These are phyloP conservation scores for Megalops cyprinoides DNA, from an alignment of 2,797 vertebrate genomes.

Conservation along the genomic window DNA sequence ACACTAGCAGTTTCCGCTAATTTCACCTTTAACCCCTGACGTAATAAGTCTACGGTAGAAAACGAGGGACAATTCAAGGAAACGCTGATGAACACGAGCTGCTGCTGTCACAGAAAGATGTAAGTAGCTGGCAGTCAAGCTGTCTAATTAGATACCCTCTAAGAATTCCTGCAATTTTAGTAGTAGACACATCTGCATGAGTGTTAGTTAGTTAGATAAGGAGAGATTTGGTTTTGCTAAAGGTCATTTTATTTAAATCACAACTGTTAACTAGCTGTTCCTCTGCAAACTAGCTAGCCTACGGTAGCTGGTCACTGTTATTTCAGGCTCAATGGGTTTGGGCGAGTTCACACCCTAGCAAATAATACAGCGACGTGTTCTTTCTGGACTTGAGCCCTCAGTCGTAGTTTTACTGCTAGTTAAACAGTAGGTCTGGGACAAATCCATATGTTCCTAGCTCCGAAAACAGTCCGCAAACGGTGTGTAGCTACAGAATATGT, in stretches of 20 bases:
- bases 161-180: background rate
- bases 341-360: too few relatives aligned
- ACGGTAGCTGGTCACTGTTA: background rate
- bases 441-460: background rate
- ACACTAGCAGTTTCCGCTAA: constrained; percentile 17
- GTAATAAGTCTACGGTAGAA: constrained; percentile 60
- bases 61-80: constrained; percentile 15
- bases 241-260: background rate
- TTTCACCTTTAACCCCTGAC: constrained; percentile 60
- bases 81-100: constrained; percentile 27
- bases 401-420: background rate
- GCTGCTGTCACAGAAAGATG: background rate
- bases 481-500: background rate
- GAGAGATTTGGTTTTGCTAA: background rate
- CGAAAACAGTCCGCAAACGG: background rate
- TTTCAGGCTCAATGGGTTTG: background rate
- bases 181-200: background rate
- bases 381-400: too few relatives aligned
- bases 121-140: constrained; percentile 10
- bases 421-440: background rate
- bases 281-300: background rate
- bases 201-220: background rate
- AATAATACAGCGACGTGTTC: too few relatives aligned
- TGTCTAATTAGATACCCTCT: background rate
- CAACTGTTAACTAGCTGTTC: background rate